A percentile compares a stretch with the other conserved stretches of the same genome.
These are phyloP conservation scores for Phrynocephalus forsythii DNA, from an alignment of 2,797 vertebrate genomes.

Conservation along the genomic window DNA sequence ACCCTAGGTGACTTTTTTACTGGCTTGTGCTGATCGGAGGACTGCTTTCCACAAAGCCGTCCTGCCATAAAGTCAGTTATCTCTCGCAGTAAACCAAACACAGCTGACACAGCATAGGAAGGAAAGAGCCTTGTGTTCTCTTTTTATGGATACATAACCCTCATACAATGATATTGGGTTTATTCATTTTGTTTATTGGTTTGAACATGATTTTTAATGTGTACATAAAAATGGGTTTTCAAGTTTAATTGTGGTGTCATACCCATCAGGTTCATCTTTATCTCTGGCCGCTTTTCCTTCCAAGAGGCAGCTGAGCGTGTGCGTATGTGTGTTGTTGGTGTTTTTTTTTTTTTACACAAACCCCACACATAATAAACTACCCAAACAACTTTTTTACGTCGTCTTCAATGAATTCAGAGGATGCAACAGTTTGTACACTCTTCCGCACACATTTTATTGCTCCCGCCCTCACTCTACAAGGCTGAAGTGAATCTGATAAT, in stretches of 20 bases:
- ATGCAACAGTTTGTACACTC: conserved; percentile 72
- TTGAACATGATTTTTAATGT: conserved; percentile 64
- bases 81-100: conserved; percentile 44
- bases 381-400: conserved; percentile 74
- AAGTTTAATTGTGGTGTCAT: conserved; percentile 67
- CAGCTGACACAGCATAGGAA: conserved; percentile 24
- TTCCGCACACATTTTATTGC: conserved; percentile 63
- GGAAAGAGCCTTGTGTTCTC: conserved; percentile 36
- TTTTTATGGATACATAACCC: conserved; percentile 39
- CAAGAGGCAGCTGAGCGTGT: conserved; percentile 32
- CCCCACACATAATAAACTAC: conserved; percentile 74
- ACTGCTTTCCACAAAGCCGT: conserved; percentile 35
- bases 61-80: conserved; percentile 21
- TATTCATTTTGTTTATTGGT: conserved; percentile 65
- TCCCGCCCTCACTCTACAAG: conserved; percentile 67
- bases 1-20: conserved; percentile 46
- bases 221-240: conserved; percentile 70
- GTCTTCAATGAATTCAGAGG: conserved; percentile 74
- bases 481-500: conserved; percentile 51
- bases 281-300: conserved; percentile 61
- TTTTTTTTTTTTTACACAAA: conserved; percentile 57
- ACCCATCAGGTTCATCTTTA: conserved; percentile 58
- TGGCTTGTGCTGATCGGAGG: conserved; percentile 25
- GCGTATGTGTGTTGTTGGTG: conserved; percentile 46
- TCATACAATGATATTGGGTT: conserved; percentile 45